These are phyloP conservation scores for Egretta garzetta DNA, from an alignment of 2,113 vertebrate species.

Conservation along the genomic window DNA sequence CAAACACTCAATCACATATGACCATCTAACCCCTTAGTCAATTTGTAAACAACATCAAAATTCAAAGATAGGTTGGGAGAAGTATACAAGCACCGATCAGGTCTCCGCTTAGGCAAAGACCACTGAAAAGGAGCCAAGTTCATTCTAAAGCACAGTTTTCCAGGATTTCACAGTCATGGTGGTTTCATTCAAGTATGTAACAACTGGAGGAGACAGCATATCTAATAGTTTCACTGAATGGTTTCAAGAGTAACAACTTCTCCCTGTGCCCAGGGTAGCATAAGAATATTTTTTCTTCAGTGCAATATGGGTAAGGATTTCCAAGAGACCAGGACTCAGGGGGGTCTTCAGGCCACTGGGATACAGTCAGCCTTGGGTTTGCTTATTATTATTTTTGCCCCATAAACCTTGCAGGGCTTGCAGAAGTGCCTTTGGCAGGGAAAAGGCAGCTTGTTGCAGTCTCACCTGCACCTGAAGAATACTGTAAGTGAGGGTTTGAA, in stretches of 20 bases:
- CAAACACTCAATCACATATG: background rate
- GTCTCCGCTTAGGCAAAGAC: background rate
- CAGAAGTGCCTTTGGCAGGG: background rate
- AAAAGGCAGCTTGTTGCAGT: background rate
- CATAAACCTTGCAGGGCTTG: background rate
- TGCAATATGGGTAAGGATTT: background rate
- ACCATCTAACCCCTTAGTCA: background rate
- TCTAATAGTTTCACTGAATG: background rate
- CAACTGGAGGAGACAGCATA: background rate
- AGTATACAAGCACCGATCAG: background rate
- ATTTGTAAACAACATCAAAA: background rate
- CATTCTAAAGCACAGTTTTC: background rate
- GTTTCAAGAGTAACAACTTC: background rate
- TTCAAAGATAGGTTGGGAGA: background rate
- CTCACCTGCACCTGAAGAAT: background rate
- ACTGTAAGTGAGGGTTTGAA: background rate
- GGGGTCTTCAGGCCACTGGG: background rate
- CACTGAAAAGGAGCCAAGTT: background rate
- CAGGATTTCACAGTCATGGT: background rate
- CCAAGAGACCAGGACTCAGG: background rate
- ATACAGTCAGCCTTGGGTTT: background rate
- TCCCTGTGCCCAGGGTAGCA: accelerated
- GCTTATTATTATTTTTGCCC: background rate
- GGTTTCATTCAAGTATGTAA: background rate
- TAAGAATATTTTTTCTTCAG: background rate